A percentile compares a stretch with the other conserved stretches of the same genome.
Evolutionary conservation across 2,888 invertebrate genomes (phyloP).

Genomic region (Melanostoma mellinum): DNA sequence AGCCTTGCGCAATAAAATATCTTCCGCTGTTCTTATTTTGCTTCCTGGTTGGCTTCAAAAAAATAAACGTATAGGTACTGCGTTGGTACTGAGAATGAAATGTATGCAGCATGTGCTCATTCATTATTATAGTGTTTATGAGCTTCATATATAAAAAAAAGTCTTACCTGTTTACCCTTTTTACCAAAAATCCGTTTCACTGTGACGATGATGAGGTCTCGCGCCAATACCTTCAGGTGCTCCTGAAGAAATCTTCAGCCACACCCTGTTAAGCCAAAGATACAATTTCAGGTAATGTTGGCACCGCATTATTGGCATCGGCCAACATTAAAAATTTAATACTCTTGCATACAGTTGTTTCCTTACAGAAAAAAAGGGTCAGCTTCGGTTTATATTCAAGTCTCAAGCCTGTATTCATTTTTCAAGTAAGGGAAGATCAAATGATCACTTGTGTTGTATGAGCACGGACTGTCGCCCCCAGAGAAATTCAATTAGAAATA

Average conservation of each 20-base stretch:
- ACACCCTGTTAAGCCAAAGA: slow-evolving; percentile 51
- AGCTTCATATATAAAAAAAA: slow-evolving; percentile 27
- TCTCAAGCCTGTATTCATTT: neutral
- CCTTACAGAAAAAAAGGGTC: slow-evolving; percentile 52
- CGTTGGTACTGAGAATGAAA: neutral
- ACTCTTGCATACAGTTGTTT: neutral
- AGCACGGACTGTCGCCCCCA: slow-evolving; percentile 60
- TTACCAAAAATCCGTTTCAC: slow-evolving; percentile 38
- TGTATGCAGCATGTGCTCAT: neutral
- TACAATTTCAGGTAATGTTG: slow-evolving; percentile 64
- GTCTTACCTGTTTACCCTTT: slow-evolving; percentile 23
- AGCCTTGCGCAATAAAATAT: no score
- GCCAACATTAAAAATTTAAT: neutral
- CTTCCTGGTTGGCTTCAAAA: neutral
- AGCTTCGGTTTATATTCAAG: slow-evolving; percentile 21
- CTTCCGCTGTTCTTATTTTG: no score
- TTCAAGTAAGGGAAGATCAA: slow-evolving; percentile 35
- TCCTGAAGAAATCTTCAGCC: slow-evolving; percentile 50
- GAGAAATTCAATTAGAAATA: slow-evolving; percentile 70
- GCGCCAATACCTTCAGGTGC: slow-evolving; percentile 63
- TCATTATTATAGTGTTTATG: slow-evolving; percentile 53
- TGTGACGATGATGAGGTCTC: slow-evolving; percentile 45
- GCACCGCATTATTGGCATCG: slow-evolving; percentile 55
- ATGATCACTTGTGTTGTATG: slow-evolving; percentile 52
- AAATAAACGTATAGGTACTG: neutral